Percentiles rank a stretch among this genome's conserved stretches.
phyloP scores from a whole-genome alignment of 2,797 vertebrate species.

The Alfaro cultratus region DNA sequence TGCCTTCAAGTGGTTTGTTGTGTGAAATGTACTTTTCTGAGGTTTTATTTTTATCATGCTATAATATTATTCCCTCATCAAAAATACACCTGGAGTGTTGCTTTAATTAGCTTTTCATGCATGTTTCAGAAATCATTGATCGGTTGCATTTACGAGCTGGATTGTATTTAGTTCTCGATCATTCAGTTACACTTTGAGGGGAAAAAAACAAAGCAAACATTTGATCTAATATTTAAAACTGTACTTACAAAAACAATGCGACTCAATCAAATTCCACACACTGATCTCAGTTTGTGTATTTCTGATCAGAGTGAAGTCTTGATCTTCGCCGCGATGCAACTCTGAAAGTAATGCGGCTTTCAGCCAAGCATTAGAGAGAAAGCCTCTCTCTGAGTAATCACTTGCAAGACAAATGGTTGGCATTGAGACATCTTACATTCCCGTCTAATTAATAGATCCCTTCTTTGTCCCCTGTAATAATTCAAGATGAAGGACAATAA shows the following conservation, averaged over 20 bases:
- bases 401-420: conserved; percentile 76
- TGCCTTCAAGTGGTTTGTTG: not conserved
- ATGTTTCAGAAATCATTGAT: too few species aligned
- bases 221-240: not conserved
- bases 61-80: not conserved
- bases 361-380: conserved; percentile 58
- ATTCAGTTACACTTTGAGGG: not conserved
- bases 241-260: not conserved
- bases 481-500: conserved; percentile 73
- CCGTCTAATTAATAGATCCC: conserved; percentile 73
- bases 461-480: conserved; percentile 64
- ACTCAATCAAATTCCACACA: not conserved
- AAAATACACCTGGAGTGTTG: too few species aligned
- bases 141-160: not conserved
- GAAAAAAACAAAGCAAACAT: not conserved
- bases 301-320: conserved; percentile 36
- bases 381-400: conserved; percentile 72
- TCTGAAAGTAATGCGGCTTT: conserved; percentile 49
- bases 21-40: not conserved
- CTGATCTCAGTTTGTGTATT: conserved; percentile 18
- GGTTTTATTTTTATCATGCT: not conserved
- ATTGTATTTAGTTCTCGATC: not conserved
- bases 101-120: too few species aligned
- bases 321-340: conserved; percentile 39
- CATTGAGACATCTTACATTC: conserved; percentile 75